A percentile compares a stretch with the other conserved stretches of the same genome.
Conservation (phyloP, 2,888 invertebrate species). For the Lepidocyrtoides sp. region DNA sequence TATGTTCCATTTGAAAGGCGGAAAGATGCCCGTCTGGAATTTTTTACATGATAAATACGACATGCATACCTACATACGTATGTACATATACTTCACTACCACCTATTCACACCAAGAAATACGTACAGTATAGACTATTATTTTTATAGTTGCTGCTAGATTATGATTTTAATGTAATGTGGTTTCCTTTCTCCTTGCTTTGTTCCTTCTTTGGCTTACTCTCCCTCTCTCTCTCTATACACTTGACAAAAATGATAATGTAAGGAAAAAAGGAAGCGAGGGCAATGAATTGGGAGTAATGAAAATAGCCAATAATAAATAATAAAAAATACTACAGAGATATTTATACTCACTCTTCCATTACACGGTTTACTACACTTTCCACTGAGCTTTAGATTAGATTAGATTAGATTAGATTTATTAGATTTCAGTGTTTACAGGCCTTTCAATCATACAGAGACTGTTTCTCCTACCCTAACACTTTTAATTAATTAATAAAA, state of each 20-base stretch:
- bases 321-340: conserved; percentile 38
- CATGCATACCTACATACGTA: background rate
- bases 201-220: background rate
- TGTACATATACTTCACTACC: background rate
- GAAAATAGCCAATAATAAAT: conserved; percentile 72
- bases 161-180: conserved; percentile 2
- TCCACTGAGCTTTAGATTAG: too few relatives aligned
- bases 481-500: too few relatives aligned
- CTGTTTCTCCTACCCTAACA: too few relatives aligned
- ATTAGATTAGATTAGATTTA: too few relatives aligned
- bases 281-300: conserved; percentile 70
- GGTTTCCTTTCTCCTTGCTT: background rate
- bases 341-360: conserved; percentile 38
- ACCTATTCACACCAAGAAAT: too few relatives aligned
- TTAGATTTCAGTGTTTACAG: too few relatives aligned
- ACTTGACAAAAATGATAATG: conserved; percentile 34
- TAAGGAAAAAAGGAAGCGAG: background rate
- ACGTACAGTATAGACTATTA: too few relatives aligned
- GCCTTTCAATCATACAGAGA: too few relatives aligned
- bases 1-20: background rate
- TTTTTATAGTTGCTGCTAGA: background rate
- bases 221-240: background rate
- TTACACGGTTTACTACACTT: conserved; percentile 25
- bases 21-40: background rate
- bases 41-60: background rate